Base-by-base conservation (phyloP, 2,113 vertebrate genomes). In the Marmota monax region DNA sequence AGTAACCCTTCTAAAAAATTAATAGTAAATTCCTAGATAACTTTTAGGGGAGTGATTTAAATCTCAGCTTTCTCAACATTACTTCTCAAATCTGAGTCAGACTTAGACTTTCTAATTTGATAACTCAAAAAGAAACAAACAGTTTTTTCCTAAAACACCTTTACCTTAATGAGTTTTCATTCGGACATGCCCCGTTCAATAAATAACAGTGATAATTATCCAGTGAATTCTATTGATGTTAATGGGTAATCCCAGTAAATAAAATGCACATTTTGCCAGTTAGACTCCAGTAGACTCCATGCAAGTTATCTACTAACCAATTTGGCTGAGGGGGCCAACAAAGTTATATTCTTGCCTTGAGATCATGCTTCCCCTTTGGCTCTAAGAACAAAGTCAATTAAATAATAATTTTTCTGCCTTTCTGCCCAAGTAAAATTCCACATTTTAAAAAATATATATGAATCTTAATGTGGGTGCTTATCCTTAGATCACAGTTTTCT, bases 71-170 rank as follows among this genome's bases (percentile, higher is more conserved):
- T 32, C 53, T 80, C 14, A 86, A 58, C 4, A 61, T 17, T 84
- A 56, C 42, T 22, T 93, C 77, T 86, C 67, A 82, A 84, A 72
- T 85, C 27, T 93, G 42, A 76, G 95, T 96, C 67, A 85, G 39
- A 90, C 25, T 84, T 88, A 72, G 0, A 65, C 7, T 76, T 85
- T 61, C n/a, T 84, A 84, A 88, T 45, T n/a, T 69, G 12, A 84
- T 63, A 17, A 17, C 37, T 84, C 58, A 76, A 96, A 82, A 84
- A 72, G 23, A 91, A 88, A 80, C 63, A 48, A 32, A n/a, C 22
- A 63, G 4, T 37, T 77, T 76, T 76, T 88, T 56, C 12, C 61
- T 78, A 48, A 22, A 86, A 70, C 3, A 83, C 3, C 22, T 91
- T 93, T 84, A 76, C 51, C 37, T 94, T 63, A 95, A 85, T 34